These are phyloP conservation scores for Scomber japonicus DNA, from an alignment of 2,113 vertebrate species.

Conservation along the genomic window DNA sequence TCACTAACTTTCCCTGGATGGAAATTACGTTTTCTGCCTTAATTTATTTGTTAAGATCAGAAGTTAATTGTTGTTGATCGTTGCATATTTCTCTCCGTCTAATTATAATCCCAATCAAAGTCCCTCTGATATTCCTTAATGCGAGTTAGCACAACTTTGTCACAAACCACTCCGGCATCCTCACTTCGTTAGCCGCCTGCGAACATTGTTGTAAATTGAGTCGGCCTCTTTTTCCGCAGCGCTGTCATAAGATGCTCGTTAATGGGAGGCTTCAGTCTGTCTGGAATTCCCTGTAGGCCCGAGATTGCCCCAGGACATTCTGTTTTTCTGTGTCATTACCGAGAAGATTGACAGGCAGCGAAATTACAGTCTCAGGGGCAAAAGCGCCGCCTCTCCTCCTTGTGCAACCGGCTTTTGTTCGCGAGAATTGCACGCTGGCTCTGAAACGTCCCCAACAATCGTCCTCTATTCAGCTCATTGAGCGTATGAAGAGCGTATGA, in stretches of 20 bases:
- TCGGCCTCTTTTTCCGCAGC: conserved; percentile 7
- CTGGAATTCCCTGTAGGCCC: conserved; percentile 36
- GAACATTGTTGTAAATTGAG: conserved; percentile 36
- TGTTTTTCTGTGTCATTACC: conserved; percentile 57
- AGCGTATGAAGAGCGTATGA: not conserved
- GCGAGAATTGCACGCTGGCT: conserved; percentile 1
- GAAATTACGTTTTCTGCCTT: not conserved
- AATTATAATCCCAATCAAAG: conserved; percentile 12
- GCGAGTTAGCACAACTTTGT: not conserved
- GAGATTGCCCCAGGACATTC: conserved; percentile 25
- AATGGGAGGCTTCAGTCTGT: conserved; percentile 20
- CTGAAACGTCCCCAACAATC: not conserved
- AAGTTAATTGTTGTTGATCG: not conserved
- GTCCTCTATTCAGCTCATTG: not conserved
- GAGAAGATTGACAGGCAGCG: conserved; percentile 63
- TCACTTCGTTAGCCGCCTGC: conserved; percentile 25
- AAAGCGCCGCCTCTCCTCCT: not conserved
- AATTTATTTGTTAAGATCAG: not conserved
- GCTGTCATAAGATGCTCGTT: conserved; percentile 55
- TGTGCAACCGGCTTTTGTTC: conserved; percentile 23
- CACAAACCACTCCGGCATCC: not conserved
- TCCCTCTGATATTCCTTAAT: not conserved
- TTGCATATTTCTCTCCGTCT: not conserved
- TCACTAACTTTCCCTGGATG: not conserved
- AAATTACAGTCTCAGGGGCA: conserved; percentile 41